Base-by-base conservation (phyloP, 2,113 vertebrate genomes). In the Sprattus sprattus region DNA sequence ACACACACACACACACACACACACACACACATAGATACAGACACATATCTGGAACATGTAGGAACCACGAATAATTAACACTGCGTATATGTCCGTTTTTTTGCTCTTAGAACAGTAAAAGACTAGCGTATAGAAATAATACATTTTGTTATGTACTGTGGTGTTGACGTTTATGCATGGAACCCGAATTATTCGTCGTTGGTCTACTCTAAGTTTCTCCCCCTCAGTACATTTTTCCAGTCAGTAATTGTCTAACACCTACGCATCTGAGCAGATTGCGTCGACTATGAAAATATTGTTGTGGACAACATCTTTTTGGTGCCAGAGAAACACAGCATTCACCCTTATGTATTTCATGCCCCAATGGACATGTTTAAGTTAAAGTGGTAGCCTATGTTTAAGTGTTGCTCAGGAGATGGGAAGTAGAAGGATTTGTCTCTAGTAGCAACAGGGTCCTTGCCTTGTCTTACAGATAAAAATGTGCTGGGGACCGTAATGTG, bases 381-480 rank as follows among this genome's bases (percentile, higher is more conserved):
- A 39, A 39, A 39, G 39, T 39, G 39, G 39, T 39, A n/a, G n/a
- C n/a, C n/a, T n/a, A 47, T 52, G 67, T 71, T 86, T 82, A 82
- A 84, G 39, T 84, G 60, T 71, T 49, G 82, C 49, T 83, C 86
- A 44, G 83, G 81, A 75, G 82, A 52, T 28, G 82, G 78, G 82
- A 87, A 64, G 89, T 84, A 86, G 89, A 82, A 82, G 87, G 89
- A 86, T 84, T 86, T 81, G 87, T 89, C 87, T 84, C 87, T 86
- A 86, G 81, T 88, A 86, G 89, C 89, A 89, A 89, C 89, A 88
- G 89, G 89, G 87, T 85, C 80, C 84, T 80, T 39, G 25, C 71
- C 45, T 71, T 71, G 64, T 71, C 44, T 85, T 67, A 47, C 81
- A 47, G 78, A 78, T 39, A 32, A 39, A 78, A 78, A 13, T 28